Conservation (phyloP, 1,140 invertebrate genomes). For the Radopholus similis region DNA sequence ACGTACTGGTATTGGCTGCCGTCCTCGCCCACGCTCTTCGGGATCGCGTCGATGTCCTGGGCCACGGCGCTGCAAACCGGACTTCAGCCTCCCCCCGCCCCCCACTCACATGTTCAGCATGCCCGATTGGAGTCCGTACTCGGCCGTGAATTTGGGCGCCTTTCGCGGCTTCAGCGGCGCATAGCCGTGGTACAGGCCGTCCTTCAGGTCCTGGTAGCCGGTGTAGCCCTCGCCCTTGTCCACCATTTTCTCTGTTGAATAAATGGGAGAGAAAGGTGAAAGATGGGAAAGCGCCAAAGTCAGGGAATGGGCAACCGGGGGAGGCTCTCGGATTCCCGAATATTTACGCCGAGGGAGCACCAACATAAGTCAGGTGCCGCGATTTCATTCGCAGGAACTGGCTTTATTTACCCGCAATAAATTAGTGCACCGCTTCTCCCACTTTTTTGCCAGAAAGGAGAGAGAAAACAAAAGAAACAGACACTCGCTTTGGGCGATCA, state of each 20-base stretch:
- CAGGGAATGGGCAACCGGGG: too few species aligned
- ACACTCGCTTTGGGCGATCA: too few species aligned
- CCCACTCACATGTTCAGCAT: slow-evolving; percentile 23
- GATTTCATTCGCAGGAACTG: background rate
- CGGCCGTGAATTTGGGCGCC: slow-evolving; percentile 14
- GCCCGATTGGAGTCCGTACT: slow-evolving; percentile 2
- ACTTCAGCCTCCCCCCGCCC: background rate
- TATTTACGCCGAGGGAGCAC: too few species aligned
- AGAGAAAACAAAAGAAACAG: too few species aligned
- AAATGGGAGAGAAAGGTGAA: background rate
- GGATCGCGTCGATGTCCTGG: slow-evolving; percentile 18
- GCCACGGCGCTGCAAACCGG: slow-evolving; percentile 17
- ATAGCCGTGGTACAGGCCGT: slow-evolving; percentile 19
- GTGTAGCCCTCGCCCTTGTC: slow-evolving; percentile 21
- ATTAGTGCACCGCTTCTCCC: background rate
- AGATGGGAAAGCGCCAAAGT: background rate
- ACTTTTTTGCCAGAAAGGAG: too few species aligned
- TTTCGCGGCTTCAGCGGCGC: slow-evolving; percentile 23
- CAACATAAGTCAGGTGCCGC: too few species aligned
- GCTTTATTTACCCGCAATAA: background rate
- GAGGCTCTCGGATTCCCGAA: background rate
- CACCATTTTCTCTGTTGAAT: background rate
- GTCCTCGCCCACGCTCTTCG: slow-evolving; percentile 15
- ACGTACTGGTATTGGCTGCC: slow-evolving; percentile 24
- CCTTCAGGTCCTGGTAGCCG: slow-evolving; percentile 22